phyloP scores from a whole-genome alignment of 2,797 vertebrate species.

The Macrochelys suwanniensis region DNA sequence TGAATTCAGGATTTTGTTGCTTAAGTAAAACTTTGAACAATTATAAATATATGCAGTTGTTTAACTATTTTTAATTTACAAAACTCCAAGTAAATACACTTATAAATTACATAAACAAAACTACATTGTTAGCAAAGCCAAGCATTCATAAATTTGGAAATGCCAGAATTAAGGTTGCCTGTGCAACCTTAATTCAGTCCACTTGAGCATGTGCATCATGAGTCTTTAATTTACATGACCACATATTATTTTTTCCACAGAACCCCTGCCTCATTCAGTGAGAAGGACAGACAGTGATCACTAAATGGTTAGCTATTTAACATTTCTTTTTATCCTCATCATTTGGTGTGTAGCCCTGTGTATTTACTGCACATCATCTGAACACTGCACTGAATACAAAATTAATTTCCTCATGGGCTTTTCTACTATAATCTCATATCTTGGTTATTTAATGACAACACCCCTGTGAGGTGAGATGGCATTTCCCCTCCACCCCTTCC shows the following conservation, averaged over 20 bases:
- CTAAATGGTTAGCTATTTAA: not conserved
- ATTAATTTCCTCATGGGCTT: not conserved
- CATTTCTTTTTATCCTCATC: not conserved
- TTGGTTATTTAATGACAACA: not conserved
- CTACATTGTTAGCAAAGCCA: rapidly evolving
- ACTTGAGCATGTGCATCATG: rapidly evolving
- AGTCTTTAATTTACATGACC: not conserved
- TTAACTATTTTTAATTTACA: rapidly evolving
- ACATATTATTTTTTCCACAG: not conserved
- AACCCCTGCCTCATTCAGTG: not conserved
- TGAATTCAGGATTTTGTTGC: constrained; percentile 29
- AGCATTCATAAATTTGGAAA: not conserved
- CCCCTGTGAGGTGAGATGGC: not conserved
- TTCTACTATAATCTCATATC: not conserved
- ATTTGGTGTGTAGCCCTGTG: not conserved
- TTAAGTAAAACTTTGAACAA: constrained; percentile 11
- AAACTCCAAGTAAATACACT: not conserved
- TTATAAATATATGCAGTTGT: not conserved
- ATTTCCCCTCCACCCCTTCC: not conserved
- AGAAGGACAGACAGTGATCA: not conserved
- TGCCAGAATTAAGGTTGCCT: not conserved
- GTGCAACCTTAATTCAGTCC: not conserved
- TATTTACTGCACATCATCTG: no score
- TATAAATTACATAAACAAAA: not conserved
- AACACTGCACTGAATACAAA: not conserved